phyloP scores from a whole-genome alignment of 1,140 invertebrate genomes.

The Halesus radiatus region DNA sequence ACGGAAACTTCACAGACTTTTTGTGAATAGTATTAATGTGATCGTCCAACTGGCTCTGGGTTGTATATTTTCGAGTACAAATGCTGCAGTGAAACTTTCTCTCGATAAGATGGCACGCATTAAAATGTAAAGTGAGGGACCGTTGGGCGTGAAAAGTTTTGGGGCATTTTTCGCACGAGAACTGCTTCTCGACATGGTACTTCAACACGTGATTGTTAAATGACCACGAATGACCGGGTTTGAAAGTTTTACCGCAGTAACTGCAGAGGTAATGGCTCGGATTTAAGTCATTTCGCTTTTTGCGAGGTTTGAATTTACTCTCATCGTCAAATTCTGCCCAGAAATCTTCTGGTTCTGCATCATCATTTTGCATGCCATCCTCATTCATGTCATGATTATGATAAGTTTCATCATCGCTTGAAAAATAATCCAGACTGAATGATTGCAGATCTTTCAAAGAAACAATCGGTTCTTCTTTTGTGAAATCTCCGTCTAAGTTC shows the following conservation, averaged over 20 bases:
- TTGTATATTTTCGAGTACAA: too few species aligned
- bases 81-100: too few species aligned
- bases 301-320: too few species aligned
- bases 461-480: neutral
- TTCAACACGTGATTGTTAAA: neutral
- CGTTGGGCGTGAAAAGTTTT: neutral
- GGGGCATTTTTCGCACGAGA: slow-evolving; percentile 17
- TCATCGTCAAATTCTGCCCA: neutral
- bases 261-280: neutral
- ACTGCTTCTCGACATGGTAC: neutral
- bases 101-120: too few species aligned
- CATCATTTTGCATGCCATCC: too few species aligned
- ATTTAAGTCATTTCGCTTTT: too few species aligned
- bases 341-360: neutral
- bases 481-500: neutral
- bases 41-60: too few species aligned
- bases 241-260: slow-evolving; percentile 1
- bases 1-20: slow-evolving; percentile 2
- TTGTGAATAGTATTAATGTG: neutral
- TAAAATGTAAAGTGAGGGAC: slow-evolving; percentile 3
- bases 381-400: neutral
- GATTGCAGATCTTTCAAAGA: slow-evolving; percentile 1
- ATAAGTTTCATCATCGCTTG: neutral
- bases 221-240: neutral
- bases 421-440: neutral